Evolutionary conservation across 1,140 invertebrate genomes (phyloP), one percentile per base, ranked within the genome.

Genomic region (Camponotus vicinus): DNA sequence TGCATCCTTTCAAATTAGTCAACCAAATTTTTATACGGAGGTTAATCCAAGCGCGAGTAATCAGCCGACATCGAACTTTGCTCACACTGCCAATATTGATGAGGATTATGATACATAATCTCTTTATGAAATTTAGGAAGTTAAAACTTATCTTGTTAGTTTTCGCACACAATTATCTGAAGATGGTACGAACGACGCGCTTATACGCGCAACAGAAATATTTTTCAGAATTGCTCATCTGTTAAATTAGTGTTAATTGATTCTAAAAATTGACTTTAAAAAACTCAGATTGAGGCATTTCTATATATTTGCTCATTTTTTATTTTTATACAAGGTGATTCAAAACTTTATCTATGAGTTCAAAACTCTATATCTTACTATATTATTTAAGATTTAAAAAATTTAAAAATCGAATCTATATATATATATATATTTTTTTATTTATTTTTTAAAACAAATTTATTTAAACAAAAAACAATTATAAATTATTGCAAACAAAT

Each of bases 21-120:
- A 95, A 88, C 94, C 94, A 85, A 95, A 95, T 87, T 95, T 95
- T 92, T 95, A 95, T 87, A 95, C 93, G 3, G 94, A 95, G 91
- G 77, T 95, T 64, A 95, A 95, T 86, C 93, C 94, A 75, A 91
- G 90, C 49, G 52, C 88, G 49, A 88, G 83, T 59, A 92, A 92
- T 84, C 92, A 93, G 59, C 82, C 93, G 45, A 93, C 93, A 55
- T 91, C 93, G 49, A 94, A 93, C 66, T 95, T 94, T 69, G 84
- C 92, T 90, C 91, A 93, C 70, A 93, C 92, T 82, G 92, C 93
- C 55, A 94, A 92, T 69, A 92, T 95, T 76, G 95, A 95, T 42
- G 95, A 95, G 89, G 95, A 95, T 88, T 95, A 95, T 27, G 95
- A 95, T 73, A 95, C 95, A 92, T 95, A 95, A 92, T 64, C 49